Evolutionary conservation across 2,797 vertebrate species (phyloP), one percentile per base, ranked within the genome.

Genomic region (Sparidentex hasta): DNA sequence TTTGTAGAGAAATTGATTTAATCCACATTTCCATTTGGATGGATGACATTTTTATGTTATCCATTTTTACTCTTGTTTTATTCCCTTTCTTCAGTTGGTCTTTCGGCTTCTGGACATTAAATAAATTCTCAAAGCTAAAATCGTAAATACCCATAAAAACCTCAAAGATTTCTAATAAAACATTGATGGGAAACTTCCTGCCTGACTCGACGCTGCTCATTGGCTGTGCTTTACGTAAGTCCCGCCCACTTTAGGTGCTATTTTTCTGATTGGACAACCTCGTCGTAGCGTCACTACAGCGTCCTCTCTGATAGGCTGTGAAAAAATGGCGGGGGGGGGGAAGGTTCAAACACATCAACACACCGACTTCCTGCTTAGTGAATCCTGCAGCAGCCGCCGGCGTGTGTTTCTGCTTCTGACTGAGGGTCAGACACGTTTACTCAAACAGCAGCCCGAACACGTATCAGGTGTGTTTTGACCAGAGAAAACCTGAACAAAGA

Each of bases 251-350:
- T 0, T 0, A 3, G 0, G 0, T 0, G 0, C 27, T 1, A 0
- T 7, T 11, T 43, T 2, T 17, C 3, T 0, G 20, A 82, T 87
- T 88, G 82, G 75, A 77, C 12, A 25, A 2, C 1, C 0, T 11
- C 0, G 0, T 2, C 0, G 0, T 0, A 0, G 2, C 76, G 80
- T 87, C 78, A 71, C 4, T 0, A 0, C 1, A 33, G 17, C 61
- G 57, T 52, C 43, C 47, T 62, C 33, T 82, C 23, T 83, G 76
- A 84, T 91, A 66, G n/a, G 84, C 25, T 74, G 27, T 16, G 9
- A 14, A 1, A 5, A 83, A 65, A 68, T 84, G 76, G 91, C 79
- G 87, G 82, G 69, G 14, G 82, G 69, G 14, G 20, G 21, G 21
- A 16, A 25, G 1, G 1, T 68, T 82, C 18, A 59, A 78, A 82